A percentile compares a stretch with the other conserved stretches of the same genome.
Evolutionary conservation across 2,888 invertebrate species (phyloP).

Genomic region (Amiota minor): DNA sequence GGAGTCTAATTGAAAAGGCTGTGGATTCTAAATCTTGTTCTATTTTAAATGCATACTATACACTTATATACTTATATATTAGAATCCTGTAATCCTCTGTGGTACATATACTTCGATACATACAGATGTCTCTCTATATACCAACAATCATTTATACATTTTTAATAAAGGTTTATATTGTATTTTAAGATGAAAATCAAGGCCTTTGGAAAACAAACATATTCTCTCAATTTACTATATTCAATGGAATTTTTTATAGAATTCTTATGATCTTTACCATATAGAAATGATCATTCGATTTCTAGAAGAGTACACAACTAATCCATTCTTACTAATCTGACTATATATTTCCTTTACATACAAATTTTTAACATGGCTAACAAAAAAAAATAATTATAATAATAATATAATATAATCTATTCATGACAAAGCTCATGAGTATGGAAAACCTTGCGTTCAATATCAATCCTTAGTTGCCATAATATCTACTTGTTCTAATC

Average conservation of each 20-base stretch:
- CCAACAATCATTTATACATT: no score
- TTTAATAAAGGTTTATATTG: not conserved
- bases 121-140: no score
- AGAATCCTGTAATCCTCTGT: slow-evolving; percentile 19
- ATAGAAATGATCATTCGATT: no score
- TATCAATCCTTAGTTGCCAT: not conserved
- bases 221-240: no score
- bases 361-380: no score
- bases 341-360: no score
- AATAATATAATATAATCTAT: slow-evolving; percentile 2
- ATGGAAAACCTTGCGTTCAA: not conserved
- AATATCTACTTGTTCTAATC: no score
- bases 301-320: no score
- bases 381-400: not conserved
- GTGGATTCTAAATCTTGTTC: not conserved
- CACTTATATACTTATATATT: slow-evolving; percentile 5
- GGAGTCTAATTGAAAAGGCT: slow-evolving; percentile 25
- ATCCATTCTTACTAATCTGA: no score
- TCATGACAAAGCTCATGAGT: no score
- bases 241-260: no score
- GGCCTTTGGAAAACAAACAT: slow-evolving; percentile 7
- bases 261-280: no score
- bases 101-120: not conserved
- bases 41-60: not conserved
- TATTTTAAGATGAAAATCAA: not conserved